These are phyloP conservation scores for Drosophila antonietae DNA, from an alignment of 2,888 invertebrate genomes.

Conservation along the genomic window DNA sequence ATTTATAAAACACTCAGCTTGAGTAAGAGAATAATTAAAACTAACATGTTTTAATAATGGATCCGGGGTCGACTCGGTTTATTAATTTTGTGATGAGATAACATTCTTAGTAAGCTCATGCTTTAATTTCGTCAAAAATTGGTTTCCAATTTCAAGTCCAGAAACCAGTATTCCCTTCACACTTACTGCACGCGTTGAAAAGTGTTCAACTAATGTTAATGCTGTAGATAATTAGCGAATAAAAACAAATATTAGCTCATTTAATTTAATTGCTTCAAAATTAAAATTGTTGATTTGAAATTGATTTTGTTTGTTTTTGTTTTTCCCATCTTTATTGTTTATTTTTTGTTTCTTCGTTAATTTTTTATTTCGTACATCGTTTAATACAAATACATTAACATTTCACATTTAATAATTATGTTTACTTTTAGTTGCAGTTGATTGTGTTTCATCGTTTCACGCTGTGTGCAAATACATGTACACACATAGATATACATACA, in stretches of 20 bases:
- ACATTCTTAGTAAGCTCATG: not conserved
- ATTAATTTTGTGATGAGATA: not conserved
- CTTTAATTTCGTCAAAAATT: not conserved
- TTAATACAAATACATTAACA: constrained; percentile 79
- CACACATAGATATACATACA: not conserved
- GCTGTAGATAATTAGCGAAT: not conserved
- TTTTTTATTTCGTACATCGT: constrained; percentile 59
- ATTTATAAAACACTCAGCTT: not conserved
- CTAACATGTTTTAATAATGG: not conserved
- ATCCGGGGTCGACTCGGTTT: not conserved
- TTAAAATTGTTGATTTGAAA: constrained; percentile 24
- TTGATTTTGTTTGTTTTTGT: constrained; percentile 21
- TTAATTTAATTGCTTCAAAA: not conserved
- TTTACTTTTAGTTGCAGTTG: constrained; percentile 71
- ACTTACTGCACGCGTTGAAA: not conserved
- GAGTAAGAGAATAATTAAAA: not conserved
- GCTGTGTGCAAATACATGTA: constrained; percentile 54
- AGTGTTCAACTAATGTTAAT: not conserved
- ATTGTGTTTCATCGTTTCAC: constrained; percentile 60
- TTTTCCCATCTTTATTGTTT: constrained; percentile 27
- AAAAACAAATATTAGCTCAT: constrained; percentile 2
- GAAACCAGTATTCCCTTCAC: not conserved
- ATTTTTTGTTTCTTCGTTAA: constrained; percentile 2
- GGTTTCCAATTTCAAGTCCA: not conserved
- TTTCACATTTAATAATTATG: constrained; percentile 76